phyloP scores from a whole-genome alignment of 2,797 vertebrate genomes.

The Leptatherina wallacei region DNA sequence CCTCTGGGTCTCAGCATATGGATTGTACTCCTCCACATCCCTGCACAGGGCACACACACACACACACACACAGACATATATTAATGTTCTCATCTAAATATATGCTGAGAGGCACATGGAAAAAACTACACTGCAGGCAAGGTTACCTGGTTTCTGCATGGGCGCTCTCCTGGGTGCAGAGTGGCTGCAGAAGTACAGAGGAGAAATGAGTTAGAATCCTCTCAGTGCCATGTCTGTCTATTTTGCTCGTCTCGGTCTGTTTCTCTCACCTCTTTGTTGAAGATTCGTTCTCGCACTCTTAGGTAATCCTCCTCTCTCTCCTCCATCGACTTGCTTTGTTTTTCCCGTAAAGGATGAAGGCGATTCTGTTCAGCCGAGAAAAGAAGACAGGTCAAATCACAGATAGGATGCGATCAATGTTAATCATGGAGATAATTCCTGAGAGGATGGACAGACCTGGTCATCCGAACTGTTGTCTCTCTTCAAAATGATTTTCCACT shows the following conservation, averaged over 20 bases:
- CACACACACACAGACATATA: constrained; percentile 48
- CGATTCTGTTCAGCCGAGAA: constrained; percentile 85
- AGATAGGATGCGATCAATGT: constrained; percentile 42
- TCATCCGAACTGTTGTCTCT: constrained; percentile 95
- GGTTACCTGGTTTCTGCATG: constrained; percentile 94
- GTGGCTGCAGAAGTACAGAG: constrained; percentile 86
- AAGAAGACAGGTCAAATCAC: constrained; percentile 70
- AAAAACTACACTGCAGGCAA: constrained; percentile 54
- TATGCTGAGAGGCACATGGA: constrained; percentile 60
- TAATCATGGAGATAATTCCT: constrained; percentile 34
- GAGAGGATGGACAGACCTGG: constrained; percentile 77
- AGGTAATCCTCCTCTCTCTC: constrained; percentile 97
- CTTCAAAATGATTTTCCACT: constrained; percentile 94
- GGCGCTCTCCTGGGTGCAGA: constrained; percentile 89
- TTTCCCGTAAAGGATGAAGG: constrained; percentile 90
- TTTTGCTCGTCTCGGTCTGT: constrained; percentile 29
- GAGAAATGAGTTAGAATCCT: constrained; percentile 54
- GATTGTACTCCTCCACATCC: constrained; percentile 87
- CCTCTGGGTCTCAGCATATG: constrained; percentile 91
- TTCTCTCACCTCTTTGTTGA: constrained; percentile 92
- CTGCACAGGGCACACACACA: constrained; percentile 61
- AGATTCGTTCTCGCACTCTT: constrained; percentile 93
- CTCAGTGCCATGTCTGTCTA: constrained; percentile 10
- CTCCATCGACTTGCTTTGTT: constrained; percentile 95
- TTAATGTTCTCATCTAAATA: constrained; percentile 72